A percentile compares a stretch with the other conserved stretches of the same genome.
These are phyloP conservation scores for Calephelis perditalis DNA, from an alignment of 2,888 invertebrate species.

Conservation along the genomic window DNA sequence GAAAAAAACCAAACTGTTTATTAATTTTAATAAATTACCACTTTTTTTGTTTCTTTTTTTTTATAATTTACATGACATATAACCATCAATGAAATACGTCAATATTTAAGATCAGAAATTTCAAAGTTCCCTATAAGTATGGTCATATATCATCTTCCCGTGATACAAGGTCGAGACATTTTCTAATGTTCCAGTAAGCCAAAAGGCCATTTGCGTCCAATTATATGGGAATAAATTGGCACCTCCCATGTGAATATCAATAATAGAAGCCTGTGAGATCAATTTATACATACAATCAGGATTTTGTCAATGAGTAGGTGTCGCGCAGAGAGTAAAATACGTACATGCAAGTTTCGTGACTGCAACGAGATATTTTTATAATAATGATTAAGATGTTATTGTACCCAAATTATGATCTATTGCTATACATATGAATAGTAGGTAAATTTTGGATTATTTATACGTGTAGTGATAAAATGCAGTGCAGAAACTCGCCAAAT, in stretches of 20 bases:
- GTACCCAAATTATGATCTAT: no score
- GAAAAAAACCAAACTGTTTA: no score
- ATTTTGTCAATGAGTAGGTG: slow-evolving; percentile 37
- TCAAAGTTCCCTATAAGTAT: not conserved
- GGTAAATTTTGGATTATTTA: no score
- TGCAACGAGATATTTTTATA: no score
- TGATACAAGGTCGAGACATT: slow-evolving; percentile 6
- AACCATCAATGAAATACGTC: not conserved
- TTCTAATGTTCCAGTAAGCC: slow-evolving; percentile 21
- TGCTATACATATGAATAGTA: no score
- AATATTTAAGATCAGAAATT: slow-evolving; percentile 4
- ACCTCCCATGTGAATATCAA: slow-evolving; percentile 60
- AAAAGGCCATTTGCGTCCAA: slow-evolving; percentile 39
- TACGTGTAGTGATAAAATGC: no score
- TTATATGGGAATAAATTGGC: slow-evolving; percentile 55
- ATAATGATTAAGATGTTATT: no score
- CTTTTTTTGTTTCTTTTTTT: no score
- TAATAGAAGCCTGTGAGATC: slow-evolving; percentile 46
- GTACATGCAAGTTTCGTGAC: not conserved
- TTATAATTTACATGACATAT: no score
- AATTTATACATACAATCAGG: slow-evolving; percentile 50
- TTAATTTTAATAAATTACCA: no score
- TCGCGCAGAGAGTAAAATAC: slow-evolving; percentile 14
- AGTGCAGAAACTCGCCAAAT: no score
- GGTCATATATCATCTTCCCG: slow-evolving; percentile 10